phyloP scores from a whole-genome alignment of 2,888 invertebrate genomes.

The Poecilus cupreus region DNA sequence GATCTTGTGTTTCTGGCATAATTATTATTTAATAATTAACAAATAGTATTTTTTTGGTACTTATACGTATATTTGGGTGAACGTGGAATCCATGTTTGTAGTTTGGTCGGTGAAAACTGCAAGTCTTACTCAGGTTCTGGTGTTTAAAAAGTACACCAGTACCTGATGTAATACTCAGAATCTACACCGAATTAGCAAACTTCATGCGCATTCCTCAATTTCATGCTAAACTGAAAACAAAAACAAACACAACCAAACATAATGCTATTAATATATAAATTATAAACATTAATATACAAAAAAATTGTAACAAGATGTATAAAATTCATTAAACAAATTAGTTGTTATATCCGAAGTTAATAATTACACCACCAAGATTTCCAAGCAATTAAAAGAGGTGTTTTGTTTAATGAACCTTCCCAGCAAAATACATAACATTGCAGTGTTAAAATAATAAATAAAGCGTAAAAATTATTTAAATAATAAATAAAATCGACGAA shows the following conservation, averaged over 20 bases:
- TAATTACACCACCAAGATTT: too few relatives aligned
- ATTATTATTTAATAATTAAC: constrained; percentile 26
- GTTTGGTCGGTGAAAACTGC: constrained; percentile 72
- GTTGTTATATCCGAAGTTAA: neutral
- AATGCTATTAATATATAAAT: constrained; percentile 55
- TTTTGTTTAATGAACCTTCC: constrained; percentile 19
- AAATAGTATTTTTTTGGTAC: constrained; percentile 60
- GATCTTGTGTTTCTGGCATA: neutral
- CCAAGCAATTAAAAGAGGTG: neutral
- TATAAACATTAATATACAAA: constrained; percentile 64
- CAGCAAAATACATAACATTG: neutral
- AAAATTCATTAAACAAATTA: too few relatives aligned
- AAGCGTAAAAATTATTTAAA: constrained; percentile 62
- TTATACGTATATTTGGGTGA: neutral
- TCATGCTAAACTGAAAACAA: constrained; percentile 71
- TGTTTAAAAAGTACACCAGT: constrained; percentile 84
- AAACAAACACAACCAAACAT: constrained; percentile 52
- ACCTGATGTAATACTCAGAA: constrained; percentile 99
- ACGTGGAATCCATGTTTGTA: neutral
- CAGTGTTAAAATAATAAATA: constrained; percentile 48
- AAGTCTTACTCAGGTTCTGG: constrained; percentile 98
- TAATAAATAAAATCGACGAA: constrained; percentile 71
- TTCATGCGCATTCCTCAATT: constrained; percentile 63
- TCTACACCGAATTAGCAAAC: constrained; percentile 74
- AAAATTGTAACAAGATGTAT: constrained; percentile 26